Percentiles rank a stretch among this genome's conserved stretches.
phyloP scores from a whole-genome alignment of 2,888 invertebrate species.

The Eilema caniola region DNA sequence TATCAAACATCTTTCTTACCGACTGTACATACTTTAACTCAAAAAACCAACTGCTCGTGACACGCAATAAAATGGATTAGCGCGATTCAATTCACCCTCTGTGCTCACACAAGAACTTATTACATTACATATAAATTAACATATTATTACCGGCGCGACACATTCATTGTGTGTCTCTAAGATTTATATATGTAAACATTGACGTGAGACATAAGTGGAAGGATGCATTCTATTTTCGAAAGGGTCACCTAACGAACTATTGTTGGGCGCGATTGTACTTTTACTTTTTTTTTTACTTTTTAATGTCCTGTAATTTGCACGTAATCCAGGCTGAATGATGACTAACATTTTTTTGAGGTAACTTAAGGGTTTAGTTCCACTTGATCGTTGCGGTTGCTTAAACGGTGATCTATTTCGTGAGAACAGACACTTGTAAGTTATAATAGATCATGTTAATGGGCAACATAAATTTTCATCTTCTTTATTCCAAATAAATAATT shows the following conservation, averaged over 20 bases:
- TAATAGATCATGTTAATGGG: not conserved
- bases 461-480: not conserved
- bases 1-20: conserved; percentile 20
- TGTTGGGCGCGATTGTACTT: conserved; percentile 66
- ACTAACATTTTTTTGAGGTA: conserved; percentile 45
- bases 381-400: conserved; percentile 31
- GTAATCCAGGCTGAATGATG: conserved; percentile 54
- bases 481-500: conserved; percentile 2
- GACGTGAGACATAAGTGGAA: conserved; percentile 67
- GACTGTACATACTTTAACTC: conserved; percentile 51
- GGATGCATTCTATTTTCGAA: conserved; percentile 50
- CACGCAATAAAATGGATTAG: conserved; percentile 85
- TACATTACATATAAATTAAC: conserved; percentile 85
- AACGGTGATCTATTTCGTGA: conserved; percentile 9
- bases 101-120: conserved; percentile 73
- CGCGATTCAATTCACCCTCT: conserved; percentile 71
- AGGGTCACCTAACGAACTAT: conserved; percentile 80
- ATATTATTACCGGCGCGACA: conserved; percentile 78
- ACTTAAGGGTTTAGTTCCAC: conserved; percentile 30
- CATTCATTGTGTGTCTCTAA: conserved; percentile 72
- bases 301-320: conserved; percentile 63
- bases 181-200: conserved; percentile 84
- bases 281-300: conserved; percentile 57
- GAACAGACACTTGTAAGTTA: not conserved
- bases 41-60: conserved; percentile 69